Evolutionary conservation across 2,888 invertebrate genomes (phyloP).

Genomic region (Dryococelus australis): DNA sequence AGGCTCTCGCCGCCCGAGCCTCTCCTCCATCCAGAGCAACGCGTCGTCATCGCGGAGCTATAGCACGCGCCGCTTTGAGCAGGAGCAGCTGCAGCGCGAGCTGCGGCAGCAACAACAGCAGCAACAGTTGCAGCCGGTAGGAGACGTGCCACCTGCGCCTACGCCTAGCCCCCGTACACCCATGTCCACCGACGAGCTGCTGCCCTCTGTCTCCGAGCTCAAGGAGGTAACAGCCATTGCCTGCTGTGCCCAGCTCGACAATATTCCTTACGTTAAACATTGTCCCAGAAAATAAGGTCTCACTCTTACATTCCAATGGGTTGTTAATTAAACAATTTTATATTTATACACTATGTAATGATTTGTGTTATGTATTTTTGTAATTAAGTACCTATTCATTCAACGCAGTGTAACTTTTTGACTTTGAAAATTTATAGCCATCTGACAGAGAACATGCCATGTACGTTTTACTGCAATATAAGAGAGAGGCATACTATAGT

Average conservation of each 20-base stretch:
- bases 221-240: conserved; percentile 44
- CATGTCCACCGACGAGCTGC: conserved; percentile 82
- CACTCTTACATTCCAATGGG: too few relatives aligned
- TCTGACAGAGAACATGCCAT: too few relatives aligned
- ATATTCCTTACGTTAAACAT: background rate
- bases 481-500: too few relatives aligned
- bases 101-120: conserved; percentile 67
- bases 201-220: conserved; percentile 77
- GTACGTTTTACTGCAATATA: too few relatives aligned
- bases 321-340: too few relatives aligned
- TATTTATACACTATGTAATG: too few relatives aligned
- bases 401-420: too few relatives aligned
- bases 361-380: too few relatives aligned
- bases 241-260: conserved; percentile 30
- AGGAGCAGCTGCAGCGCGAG: conserved; percentile 82
- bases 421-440: too few relatives aligned
- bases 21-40: conserved; percentile 85
- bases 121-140: conserved; percentile 45
- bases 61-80: conserved; percentile 75
- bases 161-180: conserved; percentile 82
- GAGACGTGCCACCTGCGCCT: conserved; percentile 56
- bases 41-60: conserved; percentile 75
- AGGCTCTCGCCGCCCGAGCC: conserved; percentile 89
- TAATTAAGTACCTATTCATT: too few relatives aligned
- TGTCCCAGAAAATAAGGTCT: too few relatives aligned